phyloP scores from a whole-genome alignment of 2,888 invertebrate genomes.

The Mythimna lalbum region DNA sequence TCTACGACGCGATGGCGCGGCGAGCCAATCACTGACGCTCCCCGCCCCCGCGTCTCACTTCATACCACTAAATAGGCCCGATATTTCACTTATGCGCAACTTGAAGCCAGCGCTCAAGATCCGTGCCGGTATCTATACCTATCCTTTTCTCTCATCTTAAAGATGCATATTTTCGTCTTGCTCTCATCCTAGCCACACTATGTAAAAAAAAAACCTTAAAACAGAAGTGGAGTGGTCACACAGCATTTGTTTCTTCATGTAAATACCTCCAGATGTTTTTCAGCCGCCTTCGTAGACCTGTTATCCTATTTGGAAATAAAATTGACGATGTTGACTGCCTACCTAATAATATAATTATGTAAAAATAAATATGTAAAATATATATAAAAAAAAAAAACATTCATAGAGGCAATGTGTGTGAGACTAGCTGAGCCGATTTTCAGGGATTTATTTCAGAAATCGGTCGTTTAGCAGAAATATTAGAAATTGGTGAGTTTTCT shows the following conservation, averaged over 20 bases:
- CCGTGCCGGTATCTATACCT: no score
- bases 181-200: no score
- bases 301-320: constrained; percentile 26
- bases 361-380: constrained; percentile 21
- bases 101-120: no score
- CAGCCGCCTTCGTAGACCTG: constrained; percentile 2
- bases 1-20: no score
- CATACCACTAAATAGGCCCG: no score
- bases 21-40: no score
- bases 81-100: no score
- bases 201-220: background rate
- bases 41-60: no score
- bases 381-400: constrained; percentile 29
- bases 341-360: constrained; percentile 10
- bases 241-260: constrained; percentile 8
- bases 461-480: background rate
- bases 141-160: no score
- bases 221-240: background rate
- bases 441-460: background rate
- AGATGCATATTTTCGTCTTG: no score
- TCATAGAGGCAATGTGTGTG: constrained; percentile 44
- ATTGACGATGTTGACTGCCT: constrained; percentile 5
- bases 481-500: background rate
- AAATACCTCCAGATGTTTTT: constrained; percentile 23
- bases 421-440: background rate